phyloP scores from a whole-genome alignment of 2,888 invertebrate genomes.

The Boloria selene region DNA sequence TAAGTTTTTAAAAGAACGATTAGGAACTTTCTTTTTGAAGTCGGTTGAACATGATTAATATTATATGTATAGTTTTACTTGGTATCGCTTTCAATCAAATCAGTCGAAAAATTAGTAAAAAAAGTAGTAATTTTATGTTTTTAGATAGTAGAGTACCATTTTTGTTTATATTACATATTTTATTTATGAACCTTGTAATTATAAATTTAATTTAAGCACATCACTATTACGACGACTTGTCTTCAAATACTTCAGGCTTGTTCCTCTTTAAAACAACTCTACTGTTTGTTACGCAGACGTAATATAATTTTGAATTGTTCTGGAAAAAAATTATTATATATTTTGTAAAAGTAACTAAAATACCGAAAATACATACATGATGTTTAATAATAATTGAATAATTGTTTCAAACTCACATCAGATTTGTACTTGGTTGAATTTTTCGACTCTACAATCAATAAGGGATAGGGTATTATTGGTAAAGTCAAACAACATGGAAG shows the following conservation, averaged over 20 bases:
- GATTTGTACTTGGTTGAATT: constrained; percentile 20
- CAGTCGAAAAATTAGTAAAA: not conserved
- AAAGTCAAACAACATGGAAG: constrained; percentile 55
- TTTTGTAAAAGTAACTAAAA: no score
- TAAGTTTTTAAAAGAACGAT: no score
- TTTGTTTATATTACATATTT: not conserved
- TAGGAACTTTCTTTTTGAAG: no score
- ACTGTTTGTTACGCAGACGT: constrained; percentile 40
- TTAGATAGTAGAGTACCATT: constrained; percentile 3
- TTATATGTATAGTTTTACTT: not conserved
- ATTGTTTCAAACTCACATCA: constrained; percentile 23
- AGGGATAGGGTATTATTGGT: constrained; percentile 54
- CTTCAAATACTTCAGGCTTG: constrained; percentile 10
- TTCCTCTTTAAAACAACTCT: constrained; percentile 41
- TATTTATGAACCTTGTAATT: not conserved
- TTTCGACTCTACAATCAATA: constrained; percentile 48
- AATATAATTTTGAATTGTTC: constrained; percentile 41
- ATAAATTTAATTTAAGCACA: not conserved
- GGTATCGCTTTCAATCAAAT: constrained; percentile 1
- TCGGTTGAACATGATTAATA: no score
- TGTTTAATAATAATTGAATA: not conserved
- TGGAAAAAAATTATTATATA: constrained; percentile 34
- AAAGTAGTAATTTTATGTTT: constrained; percentile 8
- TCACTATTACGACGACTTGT: constrained; percentile 6
- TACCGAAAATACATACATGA: not conserved